Evolutionary conservation across 2,113 vertebrate species (phyloP), one percentile per base, ranked within the genome.

Genomic region (Tricholaema leucomelas): DNA sequence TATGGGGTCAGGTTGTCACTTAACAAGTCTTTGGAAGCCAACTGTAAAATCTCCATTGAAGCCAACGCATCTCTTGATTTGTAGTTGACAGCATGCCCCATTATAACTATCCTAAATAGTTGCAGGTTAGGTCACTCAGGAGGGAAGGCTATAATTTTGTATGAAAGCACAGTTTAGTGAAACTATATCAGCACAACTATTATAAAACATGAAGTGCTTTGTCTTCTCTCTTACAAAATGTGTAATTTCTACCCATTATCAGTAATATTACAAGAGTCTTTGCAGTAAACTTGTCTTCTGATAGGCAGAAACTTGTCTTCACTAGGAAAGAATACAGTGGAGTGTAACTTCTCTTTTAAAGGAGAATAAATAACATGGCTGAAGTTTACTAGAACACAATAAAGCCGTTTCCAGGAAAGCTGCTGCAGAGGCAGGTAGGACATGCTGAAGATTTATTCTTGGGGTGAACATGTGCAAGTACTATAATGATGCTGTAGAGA

Each of bases 371-470:
- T 97, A 95, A 96, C 87, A 79, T 0, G 1, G 75, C 48, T 94
- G 91, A 95, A 88, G 89, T 96, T 96, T 95, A 95, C 83, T 96
- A 94, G 91, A 95, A 93, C 76, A 94, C 91, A 95, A 81, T 88
- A 92, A 94, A 93, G 81, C 89, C 3, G 20, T 95, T 94, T 96
- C 91, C 84, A 83, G 92, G 87, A 96, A 95, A 81, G 87, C 95
- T 93, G 77, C 82, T 85, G 75, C 87, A 89, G 89, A 93, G 85
- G 92, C 89, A 94, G 92, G 83, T 85, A 81, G 92, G 88, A 71
- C 42, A 30, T 58, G 67, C 69, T 86, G 75, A 79, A 95, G 94
- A 95, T 96, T 96, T 96, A 96, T 95, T 63, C 54, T 38, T 54
- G 63, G 61, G 90, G 74, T 87, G 92, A 94, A 87, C 81, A 74